Evolutionary conservation across 2,888 invertebrate genomes (phyloP), one percentile per base, ranked within the genome.

Genomic region (Athrips mouffetella): DNA sequence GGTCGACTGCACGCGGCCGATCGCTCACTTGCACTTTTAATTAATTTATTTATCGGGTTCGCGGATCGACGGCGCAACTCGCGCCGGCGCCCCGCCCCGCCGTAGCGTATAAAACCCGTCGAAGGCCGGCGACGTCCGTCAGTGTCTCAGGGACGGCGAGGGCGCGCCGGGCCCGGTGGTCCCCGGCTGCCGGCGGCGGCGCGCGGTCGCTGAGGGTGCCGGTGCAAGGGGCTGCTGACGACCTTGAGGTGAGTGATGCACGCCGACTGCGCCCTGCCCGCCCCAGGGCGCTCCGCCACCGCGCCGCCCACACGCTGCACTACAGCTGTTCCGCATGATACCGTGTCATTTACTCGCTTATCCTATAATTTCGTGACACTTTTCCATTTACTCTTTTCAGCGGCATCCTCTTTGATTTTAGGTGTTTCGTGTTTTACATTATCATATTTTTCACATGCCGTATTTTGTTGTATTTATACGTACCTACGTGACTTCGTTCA

Each of bases 1-100:
- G 80, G 82, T 74, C 64, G 71, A 64, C 63, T 81, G 81, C 83
- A 83, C 75, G 78, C 76, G 69, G 30, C 66, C 82, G 82, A 87
- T 88, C 88, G 81, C 82, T 89, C 86, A 88, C 88, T 89, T 87
- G 87, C 87, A 89, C 88, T 89, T 88, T 87, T 89, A 89, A 89
- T 89, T 89, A 88, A 89, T 89, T 89, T 87, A 89, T 89, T 89
- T 89, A 89, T 89, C 77, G 87, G 78, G 81, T 84, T 78, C 85
- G 84, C 80, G 80, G 75, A 80, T 82, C 86, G 84, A 87, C 87
- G 83, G 85, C 84, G 87, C 87, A 84, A 85, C 81, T 82, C 87
- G 83, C 73, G 81, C 73, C 70, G 72, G 66, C 80, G 76, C 80
- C 82, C 76, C 81, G 76, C 80, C 84, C 78, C 83, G 70, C 67